Percentiles rank a stretch among this genome's conserved stretches.
These are phyloP conservation scores for Gallirallus australis DNA, from an alignment of 2,797 vertebrate species.

Conservation along the genomic window DNA sequence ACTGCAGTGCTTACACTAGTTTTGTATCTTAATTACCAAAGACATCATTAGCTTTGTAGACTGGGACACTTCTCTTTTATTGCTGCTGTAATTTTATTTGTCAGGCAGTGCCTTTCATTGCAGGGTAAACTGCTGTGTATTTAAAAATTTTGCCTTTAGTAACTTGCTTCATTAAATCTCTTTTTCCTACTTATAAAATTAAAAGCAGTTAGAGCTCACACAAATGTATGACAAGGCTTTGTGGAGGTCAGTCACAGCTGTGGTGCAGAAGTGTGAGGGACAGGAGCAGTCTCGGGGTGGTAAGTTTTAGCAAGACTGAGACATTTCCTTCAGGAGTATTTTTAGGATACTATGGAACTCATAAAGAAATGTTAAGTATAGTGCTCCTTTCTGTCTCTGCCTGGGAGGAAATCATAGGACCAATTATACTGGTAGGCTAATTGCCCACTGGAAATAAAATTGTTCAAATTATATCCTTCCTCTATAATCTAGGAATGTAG, in stretches of 20 bases:
- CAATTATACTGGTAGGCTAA: background rate
- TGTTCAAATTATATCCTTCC: background rate
- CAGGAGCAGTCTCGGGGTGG: background rate
- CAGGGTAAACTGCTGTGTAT: conserved; percentile 37
- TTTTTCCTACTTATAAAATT: background rate
- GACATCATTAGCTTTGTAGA: conserved; percentile 59
- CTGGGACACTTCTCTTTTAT: conserved; percentile 61
- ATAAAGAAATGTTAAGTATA: background rate
- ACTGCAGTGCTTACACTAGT: conserved; percentile 33
- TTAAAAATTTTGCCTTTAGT: conserved; percentile 21
- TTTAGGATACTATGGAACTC: background rate
- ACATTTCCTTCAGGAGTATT: background rate
- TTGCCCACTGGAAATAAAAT: background rate
- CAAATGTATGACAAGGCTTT: background rate
- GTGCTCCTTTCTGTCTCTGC: background rate
- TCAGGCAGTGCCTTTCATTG: conserved; percentile 30
- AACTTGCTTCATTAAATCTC: background rate
- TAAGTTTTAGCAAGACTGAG: background rate
- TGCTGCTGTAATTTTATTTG: conserved; percentile 61
- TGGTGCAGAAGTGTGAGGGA: background rate
- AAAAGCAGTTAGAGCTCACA: background rate
- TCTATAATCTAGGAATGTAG: background rate
- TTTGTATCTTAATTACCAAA: conserved; percentile 67
- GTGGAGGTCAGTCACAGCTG: background rate
- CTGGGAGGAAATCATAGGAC: background rate